phyloP scores from a whole-genome alignment of 92 coral and sea anemone species.

The Bergia sp. region DNA sequence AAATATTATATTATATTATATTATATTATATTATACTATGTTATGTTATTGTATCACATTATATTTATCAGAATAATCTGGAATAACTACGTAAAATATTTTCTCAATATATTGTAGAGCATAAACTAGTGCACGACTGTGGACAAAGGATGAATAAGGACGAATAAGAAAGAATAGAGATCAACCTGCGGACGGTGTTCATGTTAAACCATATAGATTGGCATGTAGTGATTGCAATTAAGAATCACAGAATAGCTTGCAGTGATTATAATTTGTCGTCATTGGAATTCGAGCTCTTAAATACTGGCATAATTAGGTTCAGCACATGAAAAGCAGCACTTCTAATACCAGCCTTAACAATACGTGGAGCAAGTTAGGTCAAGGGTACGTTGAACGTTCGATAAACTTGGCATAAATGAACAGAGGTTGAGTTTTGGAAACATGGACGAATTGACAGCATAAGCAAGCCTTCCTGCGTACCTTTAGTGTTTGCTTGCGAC shows the following conservation, averaged over 20 bases:
- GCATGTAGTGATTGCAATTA: neutral
- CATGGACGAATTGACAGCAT: neutral
- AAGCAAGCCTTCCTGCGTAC: constrained; percentile 21
- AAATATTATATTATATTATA: too few species aligned
- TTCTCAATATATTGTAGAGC: too few species aligned
- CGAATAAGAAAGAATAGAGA: too few species aligned
- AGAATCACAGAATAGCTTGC: neutral
- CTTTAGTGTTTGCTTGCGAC: constrained; percentile 64
- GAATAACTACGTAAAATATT: too few species aligned
- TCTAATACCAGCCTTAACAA: neutral
- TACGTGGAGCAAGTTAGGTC: too few species aligned
- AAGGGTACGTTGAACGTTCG: too few species aligned
- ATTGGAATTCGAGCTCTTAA: neutral
- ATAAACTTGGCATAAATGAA: neutral
- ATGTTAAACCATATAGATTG: neutral
- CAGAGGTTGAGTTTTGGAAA: neutral
- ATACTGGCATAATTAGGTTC: neutral
- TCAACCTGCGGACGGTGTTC: too few species aligned
- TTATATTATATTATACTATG: too few species aligned
- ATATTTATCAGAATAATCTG: too few species aligned
- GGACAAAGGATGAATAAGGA: too few species aligned
- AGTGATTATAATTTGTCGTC: neutral
- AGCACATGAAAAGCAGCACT: neutral
- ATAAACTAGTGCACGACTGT: too few species aligned
- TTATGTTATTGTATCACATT: too few species aligned